These are phyloP conservation scores for Periophthalmus modestus DNA, from an alignment of 2,113 vertebrate genomes.

Conservation along the genomic window DNA sequence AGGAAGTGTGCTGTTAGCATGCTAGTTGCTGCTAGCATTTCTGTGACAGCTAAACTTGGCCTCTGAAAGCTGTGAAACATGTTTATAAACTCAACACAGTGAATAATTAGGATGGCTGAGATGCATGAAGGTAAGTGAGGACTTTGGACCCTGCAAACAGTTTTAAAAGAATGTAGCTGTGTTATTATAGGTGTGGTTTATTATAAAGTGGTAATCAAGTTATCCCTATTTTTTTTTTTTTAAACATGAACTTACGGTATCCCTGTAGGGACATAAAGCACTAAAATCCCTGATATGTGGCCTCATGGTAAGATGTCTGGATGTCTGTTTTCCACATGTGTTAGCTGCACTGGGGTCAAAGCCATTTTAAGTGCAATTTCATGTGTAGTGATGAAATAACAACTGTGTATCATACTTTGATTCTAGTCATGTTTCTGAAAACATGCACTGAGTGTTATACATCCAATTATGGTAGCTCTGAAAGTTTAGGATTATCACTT, in stretches of 20 bases:
- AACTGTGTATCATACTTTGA: constrained; percentile 39
- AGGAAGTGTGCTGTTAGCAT: no score
- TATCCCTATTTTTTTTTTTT: neutral
- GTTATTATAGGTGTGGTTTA: no score
- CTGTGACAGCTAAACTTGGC: no score
- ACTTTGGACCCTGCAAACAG: no score
- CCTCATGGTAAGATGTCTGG: constrained; percentile 8
- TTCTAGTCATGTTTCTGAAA: constrained; percentile 22
- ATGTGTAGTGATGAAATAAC: constrained; percentile 45
- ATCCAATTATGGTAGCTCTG: constrained; percentile 54
- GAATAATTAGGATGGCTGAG: no score
- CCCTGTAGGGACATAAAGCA: neutral
- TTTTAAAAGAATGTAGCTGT: no score
- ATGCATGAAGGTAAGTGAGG: no score
- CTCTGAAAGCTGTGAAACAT: no score
- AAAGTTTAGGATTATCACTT: constrained; percentile 60
- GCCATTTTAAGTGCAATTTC: constrained; percentile 23
- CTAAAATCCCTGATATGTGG: neutral
- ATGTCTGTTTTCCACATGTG: constrained; percentile 23
- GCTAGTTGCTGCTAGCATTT: no score
- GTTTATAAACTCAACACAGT: no score
- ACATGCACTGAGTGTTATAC: constrained; percentile 45
- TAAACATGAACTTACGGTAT: neutral
- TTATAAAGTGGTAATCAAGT: no score
- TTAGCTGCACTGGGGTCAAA: constrained; percentile 35